phyloP scores from a whole-genome alignment of 2,797 vertebrate species.

The Falco columbarius region DNA sequence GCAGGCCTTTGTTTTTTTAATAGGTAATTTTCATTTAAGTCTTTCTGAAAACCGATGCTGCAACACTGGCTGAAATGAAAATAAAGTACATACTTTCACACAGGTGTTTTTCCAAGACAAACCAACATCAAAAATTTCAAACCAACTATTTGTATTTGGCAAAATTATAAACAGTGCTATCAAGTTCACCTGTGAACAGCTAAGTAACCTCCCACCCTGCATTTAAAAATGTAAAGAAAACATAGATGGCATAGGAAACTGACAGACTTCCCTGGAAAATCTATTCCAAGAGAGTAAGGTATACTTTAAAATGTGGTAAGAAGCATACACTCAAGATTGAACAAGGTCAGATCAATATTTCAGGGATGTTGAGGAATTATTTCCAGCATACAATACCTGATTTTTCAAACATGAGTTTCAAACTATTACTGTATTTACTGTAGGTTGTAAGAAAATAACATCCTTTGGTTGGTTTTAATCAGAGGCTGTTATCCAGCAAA shows the following conservation, averaged over 20 bases:
- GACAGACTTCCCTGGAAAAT: not conserved
- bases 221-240: not conserved
- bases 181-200: not conserved
- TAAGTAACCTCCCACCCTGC: not conserved
- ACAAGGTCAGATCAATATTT: too few relatives aligned
- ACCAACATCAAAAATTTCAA: not conserved
- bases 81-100: accelerated
- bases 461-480: not conserved
- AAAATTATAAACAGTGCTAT: not conserved
- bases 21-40: not conserved
- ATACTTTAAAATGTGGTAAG: not conserved
- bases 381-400: not conserved
- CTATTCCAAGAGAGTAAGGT: not conserved
- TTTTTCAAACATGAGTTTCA: not conserved
- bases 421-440: not conserved
- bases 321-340: not conserved
- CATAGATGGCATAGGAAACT: not conserved
- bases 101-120: not conserved
- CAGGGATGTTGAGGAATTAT: not conserved
- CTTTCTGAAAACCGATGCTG: not conserved
- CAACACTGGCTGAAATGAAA: not conserved
- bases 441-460: not conserved
- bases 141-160: not conserved
- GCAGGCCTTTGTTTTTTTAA: not conserved
- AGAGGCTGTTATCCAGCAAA: not conserved